Evolutionary conservation across 2,797 vertebrate genomes (phyloP).

Genomic region (Calcarius lapponicus): DNA sequence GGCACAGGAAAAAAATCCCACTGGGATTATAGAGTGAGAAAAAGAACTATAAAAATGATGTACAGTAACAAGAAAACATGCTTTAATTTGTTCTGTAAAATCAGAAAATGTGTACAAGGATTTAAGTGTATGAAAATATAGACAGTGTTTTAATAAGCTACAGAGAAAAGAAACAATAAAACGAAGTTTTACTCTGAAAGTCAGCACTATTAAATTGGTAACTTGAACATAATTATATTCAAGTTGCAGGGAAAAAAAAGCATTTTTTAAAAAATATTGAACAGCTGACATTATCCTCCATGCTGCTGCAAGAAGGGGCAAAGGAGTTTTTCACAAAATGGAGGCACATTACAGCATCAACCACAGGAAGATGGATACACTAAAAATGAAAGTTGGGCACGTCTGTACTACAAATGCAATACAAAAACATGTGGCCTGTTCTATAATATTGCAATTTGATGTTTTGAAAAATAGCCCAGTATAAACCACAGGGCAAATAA

Average conservation of each 20-base stretch:
- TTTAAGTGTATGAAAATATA: background rate
- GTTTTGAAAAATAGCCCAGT: background rate
- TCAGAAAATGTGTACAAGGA: background rate
- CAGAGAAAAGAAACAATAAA: background rate
- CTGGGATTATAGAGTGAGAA: background rate
- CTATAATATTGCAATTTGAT: background rate
- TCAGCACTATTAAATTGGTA: background rate
- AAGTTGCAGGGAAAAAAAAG: background rate
- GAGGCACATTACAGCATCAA: background rate
- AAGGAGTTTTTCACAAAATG: background rate
- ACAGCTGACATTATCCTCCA: background rate
- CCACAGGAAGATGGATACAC: background rate
- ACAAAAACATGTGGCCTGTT: background rate
- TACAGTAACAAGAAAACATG: background rate
- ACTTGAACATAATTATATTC: background rate
- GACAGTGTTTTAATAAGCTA: background rate
- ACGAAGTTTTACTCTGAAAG: background rate
- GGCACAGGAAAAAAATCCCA: background rate
- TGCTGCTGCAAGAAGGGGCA: background rate
- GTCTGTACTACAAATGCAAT: background rate
- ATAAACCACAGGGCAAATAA: background rate
- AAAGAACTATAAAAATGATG: background rate
- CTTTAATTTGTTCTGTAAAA: background rate
- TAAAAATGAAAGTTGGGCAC: background rate
- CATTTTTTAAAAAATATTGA: fast-evolving